Evolutionary conservation across 2,113 vertebrate genomes (phyloP).

Genomic region (Lepus timidus): DNA sequence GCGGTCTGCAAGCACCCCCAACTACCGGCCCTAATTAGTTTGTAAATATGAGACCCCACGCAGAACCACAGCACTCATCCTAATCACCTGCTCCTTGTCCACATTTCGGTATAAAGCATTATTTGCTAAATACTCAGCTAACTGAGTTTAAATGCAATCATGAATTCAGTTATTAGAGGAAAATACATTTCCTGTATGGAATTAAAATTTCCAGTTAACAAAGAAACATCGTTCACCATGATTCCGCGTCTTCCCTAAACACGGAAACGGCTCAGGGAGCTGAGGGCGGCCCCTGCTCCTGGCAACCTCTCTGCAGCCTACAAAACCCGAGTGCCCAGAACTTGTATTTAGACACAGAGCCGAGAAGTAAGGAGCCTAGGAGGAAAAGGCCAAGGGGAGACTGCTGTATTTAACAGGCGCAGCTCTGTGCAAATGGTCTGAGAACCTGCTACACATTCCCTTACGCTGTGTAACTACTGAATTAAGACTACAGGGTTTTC

Average conservation of each 20-base stretch:
- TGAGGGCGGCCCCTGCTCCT: not conserved
- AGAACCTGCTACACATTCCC: not conserved
- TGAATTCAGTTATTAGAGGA: not conserved
- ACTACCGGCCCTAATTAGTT: not conserved
- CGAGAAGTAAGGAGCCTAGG: not conserved
- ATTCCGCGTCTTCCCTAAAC: not conserved
- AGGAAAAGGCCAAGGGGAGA: not conserved
- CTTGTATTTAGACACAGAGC: not conserved
- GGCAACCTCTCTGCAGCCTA: not conserved
- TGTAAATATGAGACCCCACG: not conserved
- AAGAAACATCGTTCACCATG: not conserved
- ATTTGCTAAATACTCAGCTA: not conserved
- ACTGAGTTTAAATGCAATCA: not conserved
- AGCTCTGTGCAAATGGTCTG: not conserved
- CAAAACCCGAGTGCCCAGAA: not conserved
- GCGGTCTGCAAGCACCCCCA: not conserved
- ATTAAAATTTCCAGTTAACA: not conserved
- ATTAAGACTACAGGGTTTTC: not conserved
- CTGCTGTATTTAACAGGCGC: not conserved
- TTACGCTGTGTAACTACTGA: not conserved
- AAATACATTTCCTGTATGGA: not conserved
- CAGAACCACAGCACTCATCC: not conserved
- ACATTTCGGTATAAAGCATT: not conserved
- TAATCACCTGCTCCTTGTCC: not conserved
- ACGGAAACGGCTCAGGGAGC: fast-evolving